Conservation (phyloP, 2,113 vertebrate species). For the Crotalus horridus region DNA sequence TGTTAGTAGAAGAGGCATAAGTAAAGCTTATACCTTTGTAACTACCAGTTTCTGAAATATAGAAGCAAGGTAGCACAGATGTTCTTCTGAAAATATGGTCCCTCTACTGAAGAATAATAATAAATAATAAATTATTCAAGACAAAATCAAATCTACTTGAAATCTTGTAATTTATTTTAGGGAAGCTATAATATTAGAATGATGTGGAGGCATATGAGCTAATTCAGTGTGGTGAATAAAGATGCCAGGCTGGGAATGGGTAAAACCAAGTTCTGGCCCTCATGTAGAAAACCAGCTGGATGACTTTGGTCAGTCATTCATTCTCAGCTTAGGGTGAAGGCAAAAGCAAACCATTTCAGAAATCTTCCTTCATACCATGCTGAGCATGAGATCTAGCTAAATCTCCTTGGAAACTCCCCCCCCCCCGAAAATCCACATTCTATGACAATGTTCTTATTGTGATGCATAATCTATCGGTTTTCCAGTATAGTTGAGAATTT, state of each 20-base stretch:
- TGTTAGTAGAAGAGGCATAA: neutral
- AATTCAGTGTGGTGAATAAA: neutral
- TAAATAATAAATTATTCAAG: too few species aligned
- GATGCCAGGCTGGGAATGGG: neutral
- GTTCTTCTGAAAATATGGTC: neutral
- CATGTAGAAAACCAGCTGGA: neutral
- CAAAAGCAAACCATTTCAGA: neutral
- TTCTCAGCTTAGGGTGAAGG: neutral
- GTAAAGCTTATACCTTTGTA: neutral
- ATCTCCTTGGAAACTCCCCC: neutral
- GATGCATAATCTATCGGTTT: neutral
- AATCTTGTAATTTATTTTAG: neutral
- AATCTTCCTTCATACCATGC: neutral
- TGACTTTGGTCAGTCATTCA: neutral
- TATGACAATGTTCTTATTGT: neutral
- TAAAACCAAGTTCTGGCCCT: neutral
- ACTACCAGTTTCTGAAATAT: neutral
- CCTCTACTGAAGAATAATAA: neutral
- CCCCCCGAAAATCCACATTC: neutral
- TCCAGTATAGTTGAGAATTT: neutral
- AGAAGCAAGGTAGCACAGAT: neutral
- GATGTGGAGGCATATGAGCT: neutral
- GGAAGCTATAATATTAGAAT: neutral
- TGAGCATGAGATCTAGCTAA: neutral
- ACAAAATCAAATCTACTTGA: neutral